Evolutionary conservation across 2,888 invertebrate species (phyloP).

Genomic region (Himalopsyche anomala): DNA sequence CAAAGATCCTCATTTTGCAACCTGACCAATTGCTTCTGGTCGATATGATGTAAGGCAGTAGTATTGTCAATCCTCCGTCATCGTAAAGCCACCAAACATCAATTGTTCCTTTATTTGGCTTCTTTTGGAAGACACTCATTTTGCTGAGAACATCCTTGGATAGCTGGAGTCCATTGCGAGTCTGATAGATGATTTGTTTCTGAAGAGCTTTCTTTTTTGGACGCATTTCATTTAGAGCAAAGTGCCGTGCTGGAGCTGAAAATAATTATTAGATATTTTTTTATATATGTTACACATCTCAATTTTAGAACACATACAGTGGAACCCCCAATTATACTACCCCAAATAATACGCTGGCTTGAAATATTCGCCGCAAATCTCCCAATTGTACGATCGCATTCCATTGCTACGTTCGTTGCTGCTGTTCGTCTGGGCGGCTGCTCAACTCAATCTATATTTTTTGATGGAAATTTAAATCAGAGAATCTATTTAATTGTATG

Average conservation of each 20-base stretch:
- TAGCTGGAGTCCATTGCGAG: constrained; percentile 78
- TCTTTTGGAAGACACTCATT: constrained; percentile 85
- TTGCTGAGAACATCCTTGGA: constrained; percentile 82
- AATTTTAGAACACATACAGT: no score
- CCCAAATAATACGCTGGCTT: no score
- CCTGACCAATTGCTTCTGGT: constrained; percentile 86
- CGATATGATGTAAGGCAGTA: constrained; percentile 90
- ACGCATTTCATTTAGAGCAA: constrained; percentile 66
- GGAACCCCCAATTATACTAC: no score
- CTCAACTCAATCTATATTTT: no score
- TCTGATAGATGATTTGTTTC: constrained; percentile 76
- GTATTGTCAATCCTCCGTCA: constrained; percentile 90
- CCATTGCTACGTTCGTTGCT: no score
- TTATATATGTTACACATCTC: no score
- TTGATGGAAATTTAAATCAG: no score
- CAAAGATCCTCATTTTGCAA: constrained; percentile 88
- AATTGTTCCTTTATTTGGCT: constrained; percentile 87
- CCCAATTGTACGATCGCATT: no score
- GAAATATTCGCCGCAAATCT: no score
- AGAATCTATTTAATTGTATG: no score
- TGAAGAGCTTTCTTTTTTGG: constrained; percentile 70
- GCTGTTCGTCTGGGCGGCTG: no score
- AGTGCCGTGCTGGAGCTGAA: constrained; percentile 53
- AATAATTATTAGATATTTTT: neutral
- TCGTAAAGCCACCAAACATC: constrained; percentile 99